Base-by-base conservation (phyloP, 2,113 vertebrate species). In the Clarias gariepinus region DNA sequence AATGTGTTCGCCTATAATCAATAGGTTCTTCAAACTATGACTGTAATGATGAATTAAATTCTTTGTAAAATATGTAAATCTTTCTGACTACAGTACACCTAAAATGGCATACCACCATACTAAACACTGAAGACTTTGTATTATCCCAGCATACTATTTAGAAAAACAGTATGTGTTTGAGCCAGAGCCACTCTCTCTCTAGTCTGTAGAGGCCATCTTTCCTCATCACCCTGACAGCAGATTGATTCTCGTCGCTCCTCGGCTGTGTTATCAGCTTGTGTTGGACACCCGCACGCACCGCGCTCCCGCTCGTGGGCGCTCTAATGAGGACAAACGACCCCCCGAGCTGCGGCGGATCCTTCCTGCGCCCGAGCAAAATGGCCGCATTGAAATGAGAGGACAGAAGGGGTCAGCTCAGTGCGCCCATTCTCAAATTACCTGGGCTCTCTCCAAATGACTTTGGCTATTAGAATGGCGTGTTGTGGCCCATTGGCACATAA, bases 321-420 rank as follows among this genome's bases (percentile, higher is more conserved):
- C 95, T 97, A 98, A 98, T 97, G 96, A 98, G 97, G 96, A 97
- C 96, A 97, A 97, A 98, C 95, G 94, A 95, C 96, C 95, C 94
- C 87, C 92, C 94, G 94, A 94, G 93, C 95, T 94, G 92, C 95
- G 96, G 95, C 95, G 95, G 96, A 96, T 97, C 94, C 94, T 92
- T 94, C 94, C 94, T 92, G 92, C 88, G 91, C 88, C 81, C 87
- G 92, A 92, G 91, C 94, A 93, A 94, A 93, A 95, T 91, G 93
- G 92, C 94, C 89, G 91, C 91, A 94, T 93, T 91, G 93, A 95
- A 94, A 95, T 93, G 92, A 93, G 93, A 92, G 92, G 93, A 93
- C 93, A 92, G 91, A 85, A 91, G 91, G 91, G 94, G 93, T 94
- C 93, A 94, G 91, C 86, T 87, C 90, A 87, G 91, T 89, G 95